These are phyloP conservation scores for Abrostola triplasia DNA, from an alignment of 2,888 invertebrate species.

Conservation along the genomic window DNA sequence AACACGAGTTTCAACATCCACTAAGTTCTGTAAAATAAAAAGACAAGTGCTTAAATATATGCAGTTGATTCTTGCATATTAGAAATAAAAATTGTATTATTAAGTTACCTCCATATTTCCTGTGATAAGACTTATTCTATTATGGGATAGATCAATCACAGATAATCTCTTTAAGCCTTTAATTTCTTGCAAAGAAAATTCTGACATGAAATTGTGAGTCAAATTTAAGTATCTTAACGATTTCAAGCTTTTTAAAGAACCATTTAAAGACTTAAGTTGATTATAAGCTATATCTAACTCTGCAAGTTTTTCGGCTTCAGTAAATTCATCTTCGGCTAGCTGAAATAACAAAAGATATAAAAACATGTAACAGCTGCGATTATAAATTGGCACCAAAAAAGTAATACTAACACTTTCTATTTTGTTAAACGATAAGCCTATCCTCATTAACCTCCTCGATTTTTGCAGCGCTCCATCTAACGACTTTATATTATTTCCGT, in stretches of 20 bases:
- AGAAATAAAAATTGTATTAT: background rate
- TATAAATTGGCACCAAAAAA: background rate
- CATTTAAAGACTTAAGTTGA: slow-evolving; percentile 91
- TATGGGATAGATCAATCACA: slow-evolving; percentile 93
- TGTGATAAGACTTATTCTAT: slow-evolving; percentile 90
- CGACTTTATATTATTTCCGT: slow-evolving; percentile 91
- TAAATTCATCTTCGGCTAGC: slow-evolving; percentile 93
- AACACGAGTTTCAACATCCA: slow-evolving; percentile 93
- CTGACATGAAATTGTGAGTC: slow-evolving; percentile 92
- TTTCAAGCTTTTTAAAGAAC: slow-evolving; percentile 91
- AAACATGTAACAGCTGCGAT: background rate
- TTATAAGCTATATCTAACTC: slow-evolving; percentile 92
- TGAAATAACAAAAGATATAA: slow-evolving; percentile 66
- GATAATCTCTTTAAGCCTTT: slow-evolving; percentile 92
- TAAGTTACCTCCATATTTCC: slow-evolving; percentile 90
- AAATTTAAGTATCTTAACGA: slow-evolving; percentile 92
- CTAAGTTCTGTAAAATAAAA: slow-evolving; percentile 89
- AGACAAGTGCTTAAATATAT: background rate
- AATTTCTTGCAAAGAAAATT: slow-evolving; percentile 94
- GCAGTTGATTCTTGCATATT: background rate
- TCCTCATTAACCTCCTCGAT: slow-evolving; percentile 89
- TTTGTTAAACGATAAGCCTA: slow-evolving; percentile 92
- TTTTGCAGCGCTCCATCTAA: slow-evolving; percentile 92
- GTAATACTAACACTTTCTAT: slow-evolving; percentile 90
- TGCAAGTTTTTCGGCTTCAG: slow-evolving; percentile 91